These are phyloP conservation scores for Chorisops tibialis DNA, from an alignment of 2,888 invertebrate genomes.

Conservation along the genomic window DNA sequence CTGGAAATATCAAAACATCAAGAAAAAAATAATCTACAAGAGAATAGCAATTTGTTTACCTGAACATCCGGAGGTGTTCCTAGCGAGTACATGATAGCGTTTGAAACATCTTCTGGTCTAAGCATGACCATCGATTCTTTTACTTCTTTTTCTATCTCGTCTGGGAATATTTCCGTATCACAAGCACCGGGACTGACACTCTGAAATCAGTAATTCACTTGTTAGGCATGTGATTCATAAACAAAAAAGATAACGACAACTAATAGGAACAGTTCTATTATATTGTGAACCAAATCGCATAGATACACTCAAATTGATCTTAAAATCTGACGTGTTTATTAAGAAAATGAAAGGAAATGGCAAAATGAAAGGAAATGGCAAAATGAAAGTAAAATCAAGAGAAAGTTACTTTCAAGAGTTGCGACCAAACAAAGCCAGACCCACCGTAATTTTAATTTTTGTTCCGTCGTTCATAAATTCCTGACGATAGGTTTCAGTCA, in stretches of 20 bases:
- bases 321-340: too few relatives aligned
- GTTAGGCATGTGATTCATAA: background rate
- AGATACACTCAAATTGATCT: too few relatives aligned
- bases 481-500: conserved; percentile 46
- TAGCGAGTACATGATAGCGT: conserved; percentile 39
- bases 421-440: too few relatives aligned
- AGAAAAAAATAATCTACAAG: background rate
- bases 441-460: conserved; percentile 48
- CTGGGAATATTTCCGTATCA: conserved; percentile 48
- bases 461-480: conserved; percentile 45
- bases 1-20: background rate
- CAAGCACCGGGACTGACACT: conserved; percentile 50
- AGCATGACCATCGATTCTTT: conserved; percentile 34
- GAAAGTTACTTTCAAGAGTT: too few relatives aligned
- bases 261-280: too few relatives aligned
- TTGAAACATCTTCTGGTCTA: conserved; percentile 27
- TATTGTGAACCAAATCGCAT: too few relatives aligned
- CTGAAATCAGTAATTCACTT: conserved; percentile 35
- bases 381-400: too few relatives aligned
- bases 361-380: too few relatives aligned
- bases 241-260: background rate
- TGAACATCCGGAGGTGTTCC: conserved; percentile 47
- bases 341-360: too few relatives aligned
- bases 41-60: conserved; percentile 35
- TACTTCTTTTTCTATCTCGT: conserved; percentile 26